phyloP scores from a whole-genome alignment of 1,140 invertebrate genomes.

The Agraylea sexmaculata region DNA sequence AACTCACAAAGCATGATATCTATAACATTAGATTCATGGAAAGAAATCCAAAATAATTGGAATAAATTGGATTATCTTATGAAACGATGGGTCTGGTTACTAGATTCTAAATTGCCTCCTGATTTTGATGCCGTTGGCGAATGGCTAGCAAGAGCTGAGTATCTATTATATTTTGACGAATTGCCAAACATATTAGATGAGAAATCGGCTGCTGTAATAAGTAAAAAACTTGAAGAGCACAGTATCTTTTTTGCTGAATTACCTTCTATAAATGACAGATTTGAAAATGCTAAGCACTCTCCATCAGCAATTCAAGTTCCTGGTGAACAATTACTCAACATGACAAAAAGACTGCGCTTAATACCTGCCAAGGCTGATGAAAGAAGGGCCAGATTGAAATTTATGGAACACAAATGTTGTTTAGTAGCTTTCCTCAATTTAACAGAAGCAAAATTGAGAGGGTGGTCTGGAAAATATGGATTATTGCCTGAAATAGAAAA shows the following conservation, averaged over 20 bases:
- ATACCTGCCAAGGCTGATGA: conserved; percentile 60
- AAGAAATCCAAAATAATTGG: conserved; percentile 64
- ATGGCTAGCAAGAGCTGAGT: conserved; percentile 80
- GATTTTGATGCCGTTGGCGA: conserved; percentile 75
- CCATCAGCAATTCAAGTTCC: conserved; percentile 52
- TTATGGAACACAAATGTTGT: conserved; percentile 85
- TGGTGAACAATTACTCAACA: conserved; percentile 65
- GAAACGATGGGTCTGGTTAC: conserved; percentile 70
- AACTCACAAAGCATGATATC: conserved; percentile 66
- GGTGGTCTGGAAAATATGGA: conserved; percentile 85
- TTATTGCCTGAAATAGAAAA: conserved; percentile 68
- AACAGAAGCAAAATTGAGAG: conserved; percentile 76
- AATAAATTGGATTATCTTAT: conserved; percentile 62
- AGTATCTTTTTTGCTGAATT: conserved; percentile 79
- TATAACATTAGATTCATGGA: conserved; percentile 70
- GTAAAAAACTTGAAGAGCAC: conserved; percentile 79
- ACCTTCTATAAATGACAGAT: conserved; percentile 62
- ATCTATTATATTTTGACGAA: conserved; percentile 67
- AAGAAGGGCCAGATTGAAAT: conserved; percentile 70
- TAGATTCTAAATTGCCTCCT: conserved; percentile 74
- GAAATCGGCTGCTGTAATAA: conserved; percentile 74
- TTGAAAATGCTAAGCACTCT: conserved; percentile 52
- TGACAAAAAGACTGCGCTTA: conserved; percentile 61
- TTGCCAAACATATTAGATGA: conserved; percentile 73
- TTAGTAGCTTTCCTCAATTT: conserved; percentile 80